Base-by-base conservation (phyloP, 2,888 invertebrate genomes). In the Tenodera sinensis region DNA sequence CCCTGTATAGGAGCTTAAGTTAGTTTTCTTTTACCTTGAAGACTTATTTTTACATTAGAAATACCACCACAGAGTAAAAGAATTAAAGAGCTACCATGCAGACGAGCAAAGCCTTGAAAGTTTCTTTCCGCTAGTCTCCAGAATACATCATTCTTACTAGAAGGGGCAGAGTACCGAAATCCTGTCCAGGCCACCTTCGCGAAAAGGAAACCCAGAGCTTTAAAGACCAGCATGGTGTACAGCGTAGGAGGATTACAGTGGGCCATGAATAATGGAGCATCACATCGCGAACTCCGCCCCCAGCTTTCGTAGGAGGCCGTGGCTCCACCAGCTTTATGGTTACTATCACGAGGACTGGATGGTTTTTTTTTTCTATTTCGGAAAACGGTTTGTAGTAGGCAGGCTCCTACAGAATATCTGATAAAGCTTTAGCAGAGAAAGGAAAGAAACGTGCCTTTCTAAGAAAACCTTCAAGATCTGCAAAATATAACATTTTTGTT, bases 231-330 rank as follows among this genome's bases (percentile, higher is more conserved):
- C 54, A 71, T 25, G 54, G 54, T 71, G 54, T 71, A 71, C 27
- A 12, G 47, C 47, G 54, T 20, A 85, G 85, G 86, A 86, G 42
- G 42, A 81, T 28, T 81, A 28, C 28, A 86, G 71, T 28, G 25
- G 86, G 86, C 81, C 54, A 86, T 86, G 86, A 86, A 86, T 86
- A 86, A 86, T 86, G 86, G 86, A 86, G 71, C 86, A 86, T 81
- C 86, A 86, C 86, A 81, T 86, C 28, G 47, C 85, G 84, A 34
- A 42, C 84, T 20, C 30, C 85, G 54, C 54, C 54, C 54, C 54
- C 20, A n/a, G 28, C 85, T 71, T 71, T 71, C 54, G 54, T 25
- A 20, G 54, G 20, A 71, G 54, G 54, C 54, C 54, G 54, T 71
- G 54, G 54, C 54, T 71, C 54, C 25, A 71, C 54, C 54, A 25